Evolutionary conservation across 1,140 invertebrate species (phyloP), one percentile per base, ranked within the genome.

Genomic region (Cydia strobilella): DNA sequence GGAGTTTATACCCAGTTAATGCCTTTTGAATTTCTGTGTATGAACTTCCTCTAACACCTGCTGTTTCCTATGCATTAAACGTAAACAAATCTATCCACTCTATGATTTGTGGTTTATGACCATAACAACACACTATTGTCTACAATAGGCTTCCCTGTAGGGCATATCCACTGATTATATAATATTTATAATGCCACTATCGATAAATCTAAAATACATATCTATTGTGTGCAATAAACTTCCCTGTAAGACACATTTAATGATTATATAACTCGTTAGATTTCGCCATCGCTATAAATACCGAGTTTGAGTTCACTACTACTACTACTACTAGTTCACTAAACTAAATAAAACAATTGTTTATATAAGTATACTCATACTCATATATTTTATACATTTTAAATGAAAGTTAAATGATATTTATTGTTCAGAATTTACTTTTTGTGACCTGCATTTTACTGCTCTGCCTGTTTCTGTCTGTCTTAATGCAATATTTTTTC

Each of bases 31-130:
- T 23, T 2, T 59, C 13, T 10, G 0, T 9, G 6, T 23, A 23
- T 59, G 20, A 20, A 59, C 54, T 59, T 59, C 54, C 54, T 59
- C 54, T 23, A 59, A 23, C 54, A 59, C 54, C 20, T 59, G 15
- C 6, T 54, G 54, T 59, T 59, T 59, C 54, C 54, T 59, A 59
- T 23, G 20, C 18, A 54, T 54, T 54, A 59, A 59, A 59, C 18
- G 18, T 59, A 59, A 59, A 59, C 54, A 59, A 59, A 59, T 54
- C 13, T 54, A 7, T 23, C 1, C 10, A 23, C 9, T 23, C 20
- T 59, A 10, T 59, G 18, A 59, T 20, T 59, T 59, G 20, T 59
- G 20, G 9, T 59, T 12, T 59, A 23, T 59, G 20, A 59, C 6
- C 20, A 59, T 59, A 59, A 23, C 54, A 59, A 59, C 54, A 5